Percentiles rank a stretch among this genome's conserved stretches.
These are phyloP conservation scores for Chelidonichthys spinosus DNA, from an alignment of 2,797 vertebrate species.

Conservation along the genomic window DNA sequence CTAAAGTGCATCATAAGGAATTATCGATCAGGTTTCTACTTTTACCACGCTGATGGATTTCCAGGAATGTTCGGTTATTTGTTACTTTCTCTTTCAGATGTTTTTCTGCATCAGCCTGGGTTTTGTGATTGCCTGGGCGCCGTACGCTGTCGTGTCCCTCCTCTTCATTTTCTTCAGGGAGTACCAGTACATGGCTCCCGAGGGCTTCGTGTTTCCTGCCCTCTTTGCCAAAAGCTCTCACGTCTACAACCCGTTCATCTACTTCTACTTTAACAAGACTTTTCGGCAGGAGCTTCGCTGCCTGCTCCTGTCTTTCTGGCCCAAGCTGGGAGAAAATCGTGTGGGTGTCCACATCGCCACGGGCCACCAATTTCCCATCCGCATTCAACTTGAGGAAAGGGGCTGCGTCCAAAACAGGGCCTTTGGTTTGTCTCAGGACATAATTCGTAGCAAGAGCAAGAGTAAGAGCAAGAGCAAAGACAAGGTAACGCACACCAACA, in stretches of 20 bases:
- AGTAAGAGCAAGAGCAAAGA: not conserved
- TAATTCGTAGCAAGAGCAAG: slow-evolving; percentile 16
- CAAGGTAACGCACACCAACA: not conserved
- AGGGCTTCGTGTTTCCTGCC: slow-evolving; percentile 75
- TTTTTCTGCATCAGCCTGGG: slow-evolving; percentile 82
- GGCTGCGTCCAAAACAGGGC: not conserved
- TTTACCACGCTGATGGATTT: not conserved
- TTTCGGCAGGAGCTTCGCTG: slow-evolving; percentile 73
- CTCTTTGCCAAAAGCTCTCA: slow-evolving; percentile 83
- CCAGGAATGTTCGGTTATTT: slow-evolving; percentile 1
- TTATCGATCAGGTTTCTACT: not conserved
- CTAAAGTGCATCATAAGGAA: not conserved
- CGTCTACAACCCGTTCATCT: slow-evolving; percentile 83
- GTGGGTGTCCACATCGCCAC: slow-evolving; percentile 40
- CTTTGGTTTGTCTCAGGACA: slow-evolving; percentile 13
- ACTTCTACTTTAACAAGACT: slow-evolving; percentile 83
- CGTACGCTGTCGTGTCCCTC: slow-evolving; percentile 77
- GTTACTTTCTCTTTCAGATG: slow-evolving; percentile 70
- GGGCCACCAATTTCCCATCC: slow-evolving; percentile 56
- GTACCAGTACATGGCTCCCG: slow-evolving; percentile 64
- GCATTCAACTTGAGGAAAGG: slow-evolving; percentile 78
- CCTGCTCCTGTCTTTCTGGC: slow-evolving; percentile 52
- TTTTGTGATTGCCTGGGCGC: slow-evolving; percentile 79
- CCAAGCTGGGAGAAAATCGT: slow-evolving; percentile 46
- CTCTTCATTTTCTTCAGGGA: slow-evolving; percentile 78